Evolutionary conservation across 1,140 invertebrate species (phyloP), one percentile per base, ranked within the genome.

Genomic region (Mactra quadrangularis): DNA sequence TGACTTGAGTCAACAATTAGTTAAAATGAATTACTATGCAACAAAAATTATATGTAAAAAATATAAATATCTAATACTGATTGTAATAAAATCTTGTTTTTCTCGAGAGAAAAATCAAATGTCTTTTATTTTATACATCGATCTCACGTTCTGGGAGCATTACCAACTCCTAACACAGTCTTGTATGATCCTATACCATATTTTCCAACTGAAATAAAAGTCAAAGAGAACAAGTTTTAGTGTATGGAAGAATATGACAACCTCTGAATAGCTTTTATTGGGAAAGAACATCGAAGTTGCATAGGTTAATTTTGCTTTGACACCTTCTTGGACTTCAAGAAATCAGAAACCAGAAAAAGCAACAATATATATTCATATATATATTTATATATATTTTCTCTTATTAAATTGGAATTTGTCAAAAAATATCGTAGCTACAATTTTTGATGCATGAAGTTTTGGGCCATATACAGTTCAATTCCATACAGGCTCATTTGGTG

Each of bases 141-240:
- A 27, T 25, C 33, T 47, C 64, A 87, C 25, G 83, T 85, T 68
- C 86, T 60, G 9, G 86, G 86, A 27, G 86, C 86, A 50, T 87
- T 87, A 35, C 86, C 86, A 55, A 87, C 84, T 15, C 86, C 86
- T 9, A 87, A 77, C 9, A 90, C 90, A 38, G 89, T 91, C 84
- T 91, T 91, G 84, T 87, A 88, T 33, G 88, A 89, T 31, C 90
- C 90, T 57, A 91, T 86, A 50, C 90, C 90, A 59, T 91, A 91
- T 74, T 82, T 90, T 27, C 89, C 89, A 76, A 90, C 90, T 91
- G 88, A 72, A 90, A 91, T 22, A 77, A 52, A 83, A 83, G 53
- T n/a, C n/a, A n/a, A n/a, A n/a, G n/a, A n/a, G n/a, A n/a, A n/a
- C n/a, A n/a, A n/a, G n/a, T n/a, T n/a, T n/a, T n/a, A 64, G 19